Base-by-base conservation (phyloP, 2,888 invertebrate genomes). In the Gibbula magus region DNA sequence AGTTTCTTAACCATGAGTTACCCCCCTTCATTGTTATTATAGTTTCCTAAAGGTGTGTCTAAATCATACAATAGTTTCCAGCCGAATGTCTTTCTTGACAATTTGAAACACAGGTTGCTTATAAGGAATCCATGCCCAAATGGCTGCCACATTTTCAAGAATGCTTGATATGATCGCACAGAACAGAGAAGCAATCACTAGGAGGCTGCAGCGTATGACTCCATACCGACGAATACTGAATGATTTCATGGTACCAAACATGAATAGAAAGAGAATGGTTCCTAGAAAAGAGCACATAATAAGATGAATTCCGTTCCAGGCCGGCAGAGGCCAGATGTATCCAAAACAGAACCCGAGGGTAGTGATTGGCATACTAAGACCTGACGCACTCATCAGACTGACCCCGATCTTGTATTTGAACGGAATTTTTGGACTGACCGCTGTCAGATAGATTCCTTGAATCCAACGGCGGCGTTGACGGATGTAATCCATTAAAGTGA, bases 181-280 rank as follows among this genome's bases (percentile, higher is more conserved):
- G 86, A 20, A 84, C 45, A 61, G 86, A 75, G 22, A 87, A 85
- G 29, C 84, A 80, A 76, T 86, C 67, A 81, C 87, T 87, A 88
- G 56, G 16, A 86, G 80, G 10, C 85, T 74, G 66, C 84, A 88
- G 66, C 83, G 86, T 0, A 83, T 22, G 75, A 84, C 78, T 22
- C 88, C 88, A 10, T 83, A 70, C 66, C 87, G 81, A 32, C 86
- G 79, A 35, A 84, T 83, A n/a, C 85, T 86, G 70, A 88, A 88
- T 7, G 88, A 88, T 78, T 87, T 89, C 8, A 87, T 83, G 10
- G 88, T 84, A 66, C 89, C 89, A 80, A 88, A 88, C 54, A 88
- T 84, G 73, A 86, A 89, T 8, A 89, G 81, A 79, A 88, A 89
- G 35, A 86, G 18, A 84, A 88, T 86, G 0, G 86, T 83, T 10